Evolutionary conservation across 2,888 invertebrate genomes (phyloP), one percentile per base, ranked within the genome.

Genomic region (Tanytarsus gracilentus): DNA sequence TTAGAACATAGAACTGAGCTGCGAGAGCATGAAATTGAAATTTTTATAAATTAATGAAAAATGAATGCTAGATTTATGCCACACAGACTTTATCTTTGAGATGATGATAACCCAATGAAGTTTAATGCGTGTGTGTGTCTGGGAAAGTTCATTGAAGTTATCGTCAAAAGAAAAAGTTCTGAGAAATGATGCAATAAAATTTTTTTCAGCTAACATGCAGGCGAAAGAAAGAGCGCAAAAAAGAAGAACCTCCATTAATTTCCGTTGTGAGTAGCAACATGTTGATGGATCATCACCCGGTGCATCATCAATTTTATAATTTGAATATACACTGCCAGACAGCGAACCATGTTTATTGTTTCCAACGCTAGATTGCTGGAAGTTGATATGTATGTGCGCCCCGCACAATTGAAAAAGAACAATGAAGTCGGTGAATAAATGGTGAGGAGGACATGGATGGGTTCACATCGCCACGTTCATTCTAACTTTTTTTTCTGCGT

Each of bases 271-370:
- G 14, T 36, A 16, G 36, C 36, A 36, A 36, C 53, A 18, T 11
- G 16, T 56, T 56, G 55, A 56, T 56, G 55, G 40, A 56, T 56
- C 55, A 52, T 29, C 26, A 23, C 36, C 52, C 55, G 40, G 26
- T 58, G 58, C 48, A 58, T 58, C 58, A 27, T 58, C 44, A 58
- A 58, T 58, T 58, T 40, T 18, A 53, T 9, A 29, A 44, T 23
- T 23, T 44, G 14, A 23, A 4, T 49, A 49, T 25, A 49, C 14
- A 14, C 30, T n/a, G 27, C 9, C 58, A 58, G 48, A 44, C 56
- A 11, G 25, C 30, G 23, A 25, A 25, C 25, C 25, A 49, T 49
- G 40, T 44, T 44, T 18, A 44, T 44, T 23, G 9, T 44, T 16
- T 16, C 21, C 44, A 44, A 44, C 26, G 27, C 25, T 27, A 44